Evolutionary conservation across 1,140 invertebrate genomes (phyloP), one percentile per base, ranked within the genome.

Genomic region (Platyscapa corneri): DNA sequence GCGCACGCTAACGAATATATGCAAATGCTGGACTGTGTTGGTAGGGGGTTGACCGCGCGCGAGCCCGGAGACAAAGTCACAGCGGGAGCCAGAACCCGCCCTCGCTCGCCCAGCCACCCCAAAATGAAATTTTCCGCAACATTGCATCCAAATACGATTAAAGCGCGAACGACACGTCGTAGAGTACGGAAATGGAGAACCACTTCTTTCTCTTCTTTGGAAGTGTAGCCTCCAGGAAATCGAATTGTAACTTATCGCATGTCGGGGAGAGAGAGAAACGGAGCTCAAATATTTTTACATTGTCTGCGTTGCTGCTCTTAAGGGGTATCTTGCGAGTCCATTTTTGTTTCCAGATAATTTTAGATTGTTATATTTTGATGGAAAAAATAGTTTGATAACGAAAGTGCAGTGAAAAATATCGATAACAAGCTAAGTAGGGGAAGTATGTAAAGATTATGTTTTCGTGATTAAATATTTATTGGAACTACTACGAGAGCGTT

Each of bases 111-210:
- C 10, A 90, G 86, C 89, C 90, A 83, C 86, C 88, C 85, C 90
- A 89, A 90, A 92, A 94, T 93, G 92, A 93, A 94, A 94, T 94
- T 94, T 94, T 93, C 92, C 92, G 89, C 91, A 90, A 93, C 92
- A 93, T 93, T 94, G 93, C 92, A 89, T 90, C 88, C 90, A 90
- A 94, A 94, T 92, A 90, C 91, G 93, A 94, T 93, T 93, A 93
- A 93, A 93, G 90, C 90, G 90, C 88, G 89, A 90, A 86, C 88
- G 91, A 91, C 90, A 90, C 88, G 6, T 5, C 89, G 89, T 32
- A 89, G 89, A 84, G 88, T 87, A 91, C 89, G 86, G 89, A 53
- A 53, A 53, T 53, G 49, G 8, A 53, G 49, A 18, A 14, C 18
- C 49, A 18, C 49, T 14, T 14, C 49, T 53, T 20, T 2, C 3